Conservation (phyloP, 2,113 vertebrate species). For the Equus przewalskii region DNA sequence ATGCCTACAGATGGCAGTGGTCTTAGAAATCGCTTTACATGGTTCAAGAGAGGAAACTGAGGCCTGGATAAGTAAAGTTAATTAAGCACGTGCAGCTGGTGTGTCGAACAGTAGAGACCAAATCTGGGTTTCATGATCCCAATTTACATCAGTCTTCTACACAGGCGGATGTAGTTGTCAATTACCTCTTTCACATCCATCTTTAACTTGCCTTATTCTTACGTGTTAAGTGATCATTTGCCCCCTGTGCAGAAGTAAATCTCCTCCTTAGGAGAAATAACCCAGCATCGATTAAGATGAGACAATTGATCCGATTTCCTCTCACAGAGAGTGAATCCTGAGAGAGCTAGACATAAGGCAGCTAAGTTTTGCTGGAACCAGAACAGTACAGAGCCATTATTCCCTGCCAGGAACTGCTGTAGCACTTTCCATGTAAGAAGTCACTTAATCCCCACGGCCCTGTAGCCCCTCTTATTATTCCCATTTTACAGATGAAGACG, state of each 20-base stretch:
- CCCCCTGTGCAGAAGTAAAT: not conserved
- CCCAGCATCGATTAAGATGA: not conserved
- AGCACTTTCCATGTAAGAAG: not conserved
- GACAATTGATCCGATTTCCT: not conserved
- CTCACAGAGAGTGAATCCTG: not conserved
- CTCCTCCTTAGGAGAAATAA: not conserved
- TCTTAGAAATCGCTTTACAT: not conserved
- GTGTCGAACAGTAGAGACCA: not conserved
- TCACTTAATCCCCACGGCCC: not conserved
- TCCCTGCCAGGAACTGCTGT: not conserved
- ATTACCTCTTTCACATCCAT: not conserved
- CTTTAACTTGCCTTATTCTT: not conserved
- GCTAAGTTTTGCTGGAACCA: not conserved
- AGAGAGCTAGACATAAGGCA: fast-evolving
- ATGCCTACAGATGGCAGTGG: not conserved
- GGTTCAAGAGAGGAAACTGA: not conserved
- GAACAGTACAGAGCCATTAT: fast-evolving
- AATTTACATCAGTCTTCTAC: not conserved
- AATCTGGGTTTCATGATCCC: not conserved
- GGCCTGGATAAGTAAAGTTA: not conserved
- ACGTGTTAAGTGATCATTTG: not conserved
- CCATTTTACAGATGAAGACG: not conserved
- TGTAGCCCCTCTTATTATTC: too few species aligned
- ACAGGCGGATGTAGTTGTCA: not conserved
- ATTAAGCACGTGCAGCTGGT: not conserved